phyloP scores from a whole-genome alignment of 2,888 invertebrate genomes.

The Patella caerulea region DNA sequence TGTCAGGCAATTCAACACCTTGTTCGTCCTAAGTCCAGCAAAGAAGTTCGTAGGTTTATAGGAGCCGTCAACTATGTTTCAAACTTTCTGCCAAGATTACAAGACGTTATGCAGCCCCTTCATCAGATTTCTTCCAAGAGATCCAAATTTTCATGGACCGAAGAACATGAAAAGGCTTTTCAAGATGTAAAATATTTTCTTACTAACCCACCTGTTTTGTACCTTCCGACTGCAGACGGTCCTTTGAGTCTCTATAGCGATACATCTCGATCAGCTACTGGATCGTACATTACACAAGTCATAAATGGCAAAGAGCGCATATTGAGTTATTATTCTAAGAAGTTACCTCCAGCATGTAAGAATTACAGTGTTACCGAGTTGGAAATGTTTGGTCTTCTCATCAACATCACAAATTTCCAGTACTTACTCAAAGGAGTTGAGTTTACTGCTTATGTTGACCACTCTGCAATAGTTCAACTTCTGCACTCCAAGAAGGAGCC shows the following conservation, averaged over 20 bases:
- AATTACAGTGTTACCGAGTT: background rate
- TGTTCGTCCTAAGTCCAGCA: background rate
- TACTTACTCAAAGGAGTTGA: background rate
- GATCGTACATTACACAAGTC: background rate
- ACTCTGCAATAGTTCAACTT: background rate
- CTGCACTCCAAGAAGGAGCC: background rate
- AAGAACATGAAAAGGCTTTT: background rate
- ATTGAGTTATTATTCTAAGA: constrained; percentile 7
- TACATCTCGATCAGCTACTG: background rate
- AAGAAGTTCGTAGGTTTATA: background rate
- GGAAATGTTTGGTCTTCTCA: background rate
- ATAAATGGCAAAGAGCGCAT: background rate
- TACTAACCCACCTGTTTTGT: constrained; percentile 6
- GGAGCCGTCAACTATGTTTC: background rate
- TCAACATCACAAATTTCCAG: background rate
- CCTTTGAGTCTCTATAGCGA: too few species aligned
- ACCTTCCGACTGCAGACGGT: too few species aligned
- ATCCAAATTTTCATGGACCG: background rate
- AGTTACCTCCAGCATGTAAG: background rate
- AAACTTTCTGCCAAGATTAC: background rate
- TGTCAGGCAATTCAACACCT: background rate
- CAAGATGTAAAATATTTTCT: background rate
- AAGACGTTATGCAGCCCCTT: background rate
- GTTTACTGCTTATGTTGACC: background rate
- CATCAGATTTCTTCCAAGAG: background rate